Conservation (phyloP, 2,888 invertebrate genomes). For the Phania funesta region DNA sequence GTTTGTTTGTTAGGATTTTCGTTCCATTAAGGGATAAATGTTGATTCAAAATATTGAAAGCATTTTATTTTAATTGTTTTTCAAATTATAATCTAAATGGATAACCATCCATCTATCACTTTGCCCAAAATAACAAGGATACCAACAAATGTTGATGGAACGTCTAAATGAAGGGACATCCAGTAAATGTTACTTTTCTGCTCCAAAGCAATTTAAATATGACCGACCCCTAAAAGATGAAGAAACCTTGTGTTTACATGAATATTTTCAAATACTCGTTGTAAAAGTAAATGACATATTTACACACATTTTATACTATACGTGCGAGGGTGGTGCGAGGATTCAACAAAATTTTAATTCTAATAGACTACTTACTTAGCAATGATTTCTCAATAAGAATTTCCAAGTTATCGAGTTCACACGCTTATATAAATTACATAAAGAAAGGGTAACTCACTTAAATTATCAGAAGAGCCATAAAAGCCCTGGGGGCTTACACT, state of each 20-base stretch:
- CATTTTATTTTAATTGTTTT: constrained; percentile 65
- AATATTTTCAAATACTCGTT: background rate
- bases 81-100: constrained; percentile 55
- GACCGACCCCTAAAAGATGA: background rate
- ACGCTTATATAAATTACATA: too few relatives aligned
- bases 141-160: background rate
- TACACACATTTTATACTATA: background rate
- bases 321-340: background rate
- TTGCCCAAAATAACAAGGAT: constrained; percentile 14
- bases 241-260: constrained; percentile 1
- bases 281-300: background rate
- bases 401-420: too few relatives aligned
- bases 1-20: constrained; percentile 51
- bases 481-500: too few relatives aligned
- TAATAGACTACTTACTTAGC: too few relatives aligned
- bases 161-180: constrained; percentile 7
- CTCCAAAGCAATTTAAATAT: constrained; percentile 24
- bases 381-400: too few relatives aligned
- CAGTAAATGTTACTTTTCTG: background rate
- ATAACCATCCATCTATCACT: constrained; percentile 19
- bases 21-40: constrained; percentile 61
- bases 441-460: too few relatives aligned
- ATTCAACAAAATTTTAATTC: too few relatives aligned
- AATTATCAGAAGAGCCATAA: too few relatives aligned
- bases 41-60: constrained; percentile 49